Conservation (phyloP, 2,888 invertebrate genomes). For the Meghimatium bilineatum region DNA sequence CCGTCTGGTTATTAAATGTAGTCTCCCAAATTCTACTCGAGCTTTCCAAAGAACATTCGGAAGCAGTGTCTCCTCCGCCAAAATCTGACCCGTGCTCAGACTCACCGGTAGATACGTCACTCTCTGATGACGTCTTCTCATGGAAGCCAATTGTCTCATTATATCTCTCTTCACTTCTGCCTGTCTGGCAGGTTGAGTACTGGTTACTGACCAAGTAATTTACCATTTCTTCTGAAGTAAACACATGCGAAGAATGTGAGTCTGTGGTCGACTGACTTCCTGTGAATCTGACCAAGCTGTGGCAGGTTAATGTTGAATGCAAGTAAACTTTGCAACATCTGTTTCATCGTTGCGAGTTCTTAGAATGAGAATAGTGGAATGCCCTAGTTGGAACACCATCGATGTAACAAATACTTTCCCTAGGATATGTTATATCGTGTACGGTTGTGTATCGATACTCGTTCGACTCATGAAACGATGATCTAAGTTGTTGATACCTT, state of each 20-base stretch:
- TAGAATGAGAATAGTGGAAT: conserved; percentile 11
- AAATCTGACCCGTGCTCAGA: conserved; percentile 36
- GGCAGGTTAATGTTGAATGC: neutral
- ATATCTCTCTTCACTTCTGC: conserved; percentile 45
- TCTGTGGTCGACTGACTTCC: conserved; percentile 34
- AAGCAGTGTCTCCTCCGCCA: conserved; percentile 2
- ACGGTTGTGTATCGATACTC: neutral
- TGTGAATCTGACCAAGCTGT: conserved; percentile 10
- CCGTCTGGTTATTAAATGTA: conserved; percentile 45
- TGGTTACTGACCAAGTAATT: neutral
- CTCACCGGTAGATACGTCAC: conserved; percentile 48
- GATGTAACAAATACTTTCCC: conserved; percentile 27
- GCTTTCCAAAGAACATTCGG: conserved; percentile 36
- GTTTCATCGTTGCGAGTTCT: neutral
- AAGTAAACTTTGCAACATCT: conserved; percentile 8
- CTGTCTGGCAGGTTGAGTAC: neutral
- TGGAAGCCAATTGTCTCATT: neutral
- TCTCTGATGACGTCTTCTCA: conserved; percentile 40
- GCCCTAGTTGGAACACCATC: conserved; percentile 13
- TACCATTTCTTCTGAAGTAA: conserved; percentile 7
- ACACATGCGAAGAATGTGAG: conserved; percentile 33
- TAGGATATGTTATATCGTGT: neutral
- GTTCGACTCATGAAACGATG: neutral
- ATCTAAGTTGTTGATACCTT: conserved; percentile 28
- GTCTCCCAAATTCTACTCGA: conserved; percentile 49